Percentiles rank a stretch among this genome's conserved stretches.
These are phyloP conservation scores for Phaenicophaeus curvirostris DNA, from an alignment of 2,797 vertebrate species.

Conservation along the genomic window DNA sequence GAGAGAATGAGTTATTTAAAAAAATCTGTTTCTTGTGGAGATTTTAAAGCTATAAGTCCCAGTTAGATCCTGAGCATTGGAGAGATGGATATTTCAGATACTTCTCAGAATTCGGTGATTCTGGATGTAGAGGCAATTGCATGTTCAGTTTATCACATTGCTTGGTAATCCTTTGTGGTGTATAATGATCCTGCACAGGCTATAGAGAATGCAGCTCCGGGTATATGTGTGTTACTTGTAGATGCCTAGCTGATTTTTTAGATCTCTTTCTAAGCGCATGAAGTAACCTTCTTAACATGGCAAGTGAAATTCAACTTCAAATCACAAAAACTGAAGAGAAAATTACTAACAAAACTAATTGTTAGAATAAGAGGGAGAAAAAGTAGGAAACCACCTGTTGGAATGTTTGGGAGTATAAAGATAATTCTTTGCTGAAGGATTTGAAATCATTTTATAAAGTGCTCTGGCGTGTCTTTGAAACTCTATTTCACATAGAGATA, in stretches of 20 bases:
- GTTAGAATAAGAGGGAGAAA: constrained; percentile 22
- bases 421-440: background rate
- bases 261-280: background rate
- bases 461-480: constrained; percentile 16
- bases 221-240: background rate
- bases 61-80: background rate
- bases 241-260: background rate
- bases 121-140: background rate
- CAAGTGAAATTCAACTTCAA: constrained; percentile 34
- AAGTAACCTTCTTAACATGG: constrained; percentile 5
- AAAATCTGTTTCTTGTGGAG: background rate
- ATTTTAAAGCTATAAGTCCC: background rate
- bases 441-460: background rate
- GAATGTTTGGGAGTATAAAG: background rate
- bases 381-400: background rate
- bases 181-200: background rate
- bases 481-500: constrained; percentile 19
- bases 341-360: constrained; percentile 31
- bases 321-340: constrained; percentile 31
- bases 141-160: background rate
- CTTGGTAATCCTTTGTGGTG: background rate
- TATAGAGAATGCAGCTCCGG: background rate
- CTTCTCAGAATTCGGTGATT: background rate
- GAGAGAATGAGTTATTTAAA: background rate
- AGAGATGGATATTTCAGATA: background rate